Evolutionary conservation across 23 tunicate genomes (phyloP), one percentile per base, ranked within the genome.

Genomic region (Ciona savignyi): DNA sequence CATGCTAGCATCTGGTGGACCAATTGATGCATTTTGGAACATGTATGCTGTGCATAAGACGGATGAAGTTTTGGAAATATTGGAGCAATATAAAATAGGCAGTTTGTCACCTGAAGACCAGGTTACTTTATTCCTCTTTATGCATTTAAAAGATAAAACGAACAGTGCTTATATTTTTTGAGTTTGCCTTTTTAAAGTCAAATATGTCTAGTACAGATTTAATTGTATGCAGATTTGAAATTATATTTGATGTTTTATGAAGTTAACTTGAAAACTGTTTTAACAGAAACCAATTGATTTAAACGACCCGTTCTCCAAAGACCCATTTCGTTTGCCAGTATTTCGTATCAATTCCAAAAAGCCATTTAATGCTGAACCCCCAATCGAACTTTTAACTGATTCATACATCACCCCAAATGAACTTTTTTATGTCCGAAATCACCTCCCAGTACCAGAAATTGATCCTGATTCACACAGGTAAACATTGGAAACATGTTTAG

Each of bases 281-380:
- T 64, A 24, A 27, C 62, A 85, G 83, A 72, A 72, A 66, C 29
- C 71, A 2, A 9, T 78, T 20, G 75, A 91, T 64, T 35, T 85
- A 33, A 78, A 85, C 63, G 91, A 91, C 67, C 99, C 96, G 1
- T 95, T 85, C 34, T 79, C 84, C 15, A 71, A 81, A 26, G 99
- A 95, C 63, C 99, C 99, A 1, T 61, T 34, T 19, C 92, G 99
- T 2, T 76, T 89, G 24, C 96, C 99, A 23, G 81, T 80, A 1
- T 80, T 95, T 63, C 73, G 83, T 26, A 71, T 95, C 77, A 95
- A 95, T 79, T 89, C 95, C 30, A 73, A 67, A 75, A 83, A 84
- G 77, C 99, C 99, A 21, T 95, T 89, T 75, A 95, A 95, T 65
- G 99, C 96, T n/a, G 99, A 95, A 51, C 99, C 99, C 3, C 96